Percentiles rank a stretch among this genome's conserved stretches.
Conservation (phyloP, 2,113 vertebrate species). For the Equus przewalskii region DNA sequence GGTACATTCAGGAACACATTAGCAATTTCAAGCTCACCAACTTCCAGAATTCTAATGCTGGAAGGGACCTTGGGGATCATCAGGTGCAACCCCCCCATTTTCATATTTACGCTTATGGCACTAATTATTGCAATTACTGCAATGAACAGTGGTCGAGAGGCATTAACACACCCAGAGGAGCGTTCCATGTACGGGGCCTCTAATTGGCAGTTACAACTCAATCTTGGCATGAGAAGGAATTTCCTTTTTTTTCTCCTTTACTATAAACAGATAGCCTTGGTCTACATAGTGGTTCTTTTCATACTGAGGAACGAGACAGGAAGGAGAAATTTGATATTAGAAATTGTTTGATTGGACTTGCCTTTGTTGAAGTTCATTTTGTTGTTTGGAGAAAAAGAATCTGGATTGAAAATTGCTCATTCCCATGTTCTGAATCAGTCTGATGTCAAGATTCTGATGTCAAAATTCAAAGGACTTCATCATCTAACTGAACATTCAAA, state of each 20-base stretch:
- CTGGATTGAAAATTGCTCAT: not conserved
- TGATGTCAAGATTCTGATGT: not conserved
- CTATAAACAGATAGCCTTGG: conserved; percentile 46
- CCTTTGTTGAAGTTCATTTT: not conserved
- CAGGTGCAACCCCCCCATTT: conserved; percentile 49
- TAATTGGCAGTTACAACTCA: conserved; percentile 70
- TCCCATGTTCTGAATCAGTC: not conserved
- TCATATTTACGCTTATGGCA: conserved; percentile 51
- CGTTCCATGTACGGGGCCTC: not conserved
- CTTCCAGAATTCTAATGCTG: conserved; percentile 21
- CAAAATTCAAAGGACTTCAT: not conserved
- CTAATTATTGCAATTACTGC: conserved; percentile 67
- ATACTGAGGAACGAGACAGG: not conserved
- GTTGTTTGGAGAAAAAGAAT: not conserved
- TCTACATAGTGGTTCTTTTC: not conserved
- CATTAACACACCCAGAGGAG: conserved; percentile 40
- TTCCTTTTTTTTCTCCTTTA: not conserved
- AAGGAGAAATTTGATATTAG: not conserved
- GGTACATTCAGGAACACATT: conserved; percentile 56
- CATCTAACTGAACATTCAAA: not conserved
- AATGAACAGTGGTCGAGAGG: conserved; percentile 9
- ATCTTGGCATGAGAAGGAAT: conserved; percentile 17
- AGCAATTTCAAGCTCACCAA: conserved; percentile 57
- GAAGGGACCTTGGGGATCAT: conserved; percentile 53
- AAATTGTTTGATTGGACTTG: not conserved